A percentile compares a stretch with the other conserved stretches of the same genome.
Conservation (phyloP, 1,140 invertebrate genomes). For the Apis cerana region DNA sequence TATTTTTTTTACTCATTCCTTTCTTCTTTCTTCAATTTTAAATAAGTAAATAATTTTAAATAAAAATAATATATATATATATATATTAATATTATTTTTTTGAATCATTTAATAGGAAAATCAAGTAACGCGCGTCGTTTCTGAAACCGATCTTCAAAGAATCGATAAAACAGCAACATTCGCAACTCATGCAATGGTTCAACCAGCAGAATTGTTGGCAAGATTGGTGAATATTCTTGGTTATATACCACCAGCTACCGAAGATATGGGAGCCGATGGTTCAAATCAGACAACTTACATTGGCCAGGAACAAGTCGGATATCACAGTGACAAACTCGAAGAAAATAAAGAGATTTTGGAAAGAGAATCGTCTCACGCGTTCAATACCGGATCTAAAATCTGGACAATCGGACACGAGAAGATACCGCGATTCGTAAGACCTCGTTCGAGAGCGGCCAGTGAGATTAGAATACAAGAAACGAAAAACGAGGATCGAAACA, state of each 20-base stretch:
- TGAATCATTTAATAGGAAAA: constrained; percentile 67
- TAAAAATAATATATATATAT: no score
- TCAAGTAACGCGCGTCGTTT: constrained; percentile 84
- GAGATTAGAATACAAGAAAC: constrained; percentile 78
- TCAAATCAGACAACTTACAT: constrained; percentile 31
- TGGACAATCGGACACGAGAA: constrained; percentile 82
- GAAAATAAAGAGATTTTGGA: constrained; percentile 86
- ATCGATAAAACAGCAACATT: constrained; percentile 91
- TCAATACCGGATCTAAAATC: not conserved
- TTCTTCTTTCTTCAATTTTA: no score
- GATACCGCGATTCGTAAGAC: constrained; percentile 73
- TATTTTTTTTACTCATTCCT: no score
- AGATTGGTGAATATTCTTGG: constrained; percentile 88
- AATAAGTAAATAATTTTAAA: no score
- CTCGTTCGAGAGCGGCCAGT: constrained; percentile 81
- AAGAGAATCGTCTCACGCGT: constrained; percentile 80
- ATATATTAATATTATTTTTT: not conserved
- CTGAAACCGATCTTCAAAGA: constrained; percentile 88
- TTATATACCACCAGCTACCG: constrained; percentile 81
- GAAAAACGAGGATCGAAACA: constrained; percentile 78
- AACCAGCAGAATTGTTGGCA: constrained; percentile 87
- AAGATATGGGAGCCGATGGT: constrained; percentile 67
- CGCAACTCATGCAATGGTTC: constrained; percentile 82
- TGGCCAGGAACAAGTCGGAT: not conserved
- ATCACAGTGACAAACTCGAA: constrained; percentile 80